Percentiles rank a stretch among this genome's conserved stretches.
Conservation (phyloP, 2,797 vertebrate species). For the Phoeniculus purpureus region DNA sequence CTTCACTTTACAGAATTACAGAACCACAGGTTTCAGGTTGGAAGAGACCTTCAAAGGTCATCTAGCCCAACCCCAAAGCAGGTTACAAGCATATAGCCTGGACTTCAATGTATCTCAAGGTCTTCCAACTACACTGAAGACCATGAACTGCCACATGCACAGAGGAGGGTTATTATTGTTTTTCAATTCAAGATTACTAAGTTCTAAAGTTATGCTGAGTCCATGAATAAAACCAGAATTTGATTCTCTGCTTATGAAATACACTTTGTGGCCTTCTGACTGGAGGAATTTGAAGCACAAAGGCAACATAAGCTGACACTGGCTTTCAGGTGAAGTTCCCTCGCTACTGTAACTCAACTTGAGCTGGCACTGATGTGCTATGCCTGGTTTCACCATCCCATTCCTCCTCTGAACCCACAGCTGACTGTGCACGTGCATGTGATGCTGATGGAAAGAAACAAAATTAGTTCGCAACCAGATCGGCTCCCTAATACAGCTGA, state of each 20-base stretch:
- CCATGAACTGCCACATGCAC: background rate
- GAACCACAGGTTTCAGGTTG: too few relatives aligned
- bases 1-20: background rate
- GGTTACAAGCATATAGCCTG: background rate
- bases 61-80: too few relatives aligned
- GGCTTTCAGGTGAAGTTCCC: background rate
- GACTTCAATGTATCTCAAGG: background rate
- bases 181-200: too few relatives aligned
- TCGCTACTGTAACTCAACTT: background rate
- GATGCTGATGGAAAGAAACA: background rate
- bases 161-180: too few relatives aligned
- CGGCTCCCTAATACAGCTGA: background rate
- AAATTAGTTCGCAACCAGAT: background rate
- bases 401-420: background rate
- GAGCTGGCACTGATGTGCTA: background rate
- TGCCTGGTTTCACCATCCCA: background rate
- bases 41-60: too few relatives aligned
- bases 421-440: rapidly evolving
- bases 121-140: background rate
- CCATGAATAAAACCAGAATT: background rate
- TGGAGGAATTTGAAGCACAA: background rate
- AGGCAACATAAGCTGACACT: background rate
- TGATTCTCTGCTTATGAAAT: background rate
- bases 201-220: background rate
- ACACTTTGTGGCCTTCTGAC: background rate